These are phyloP conservation scores for Ichneumoninae sp. DNA, from an alignment of 2,888 invertebrate genomes.

Conservation along the genomic window DNA sequence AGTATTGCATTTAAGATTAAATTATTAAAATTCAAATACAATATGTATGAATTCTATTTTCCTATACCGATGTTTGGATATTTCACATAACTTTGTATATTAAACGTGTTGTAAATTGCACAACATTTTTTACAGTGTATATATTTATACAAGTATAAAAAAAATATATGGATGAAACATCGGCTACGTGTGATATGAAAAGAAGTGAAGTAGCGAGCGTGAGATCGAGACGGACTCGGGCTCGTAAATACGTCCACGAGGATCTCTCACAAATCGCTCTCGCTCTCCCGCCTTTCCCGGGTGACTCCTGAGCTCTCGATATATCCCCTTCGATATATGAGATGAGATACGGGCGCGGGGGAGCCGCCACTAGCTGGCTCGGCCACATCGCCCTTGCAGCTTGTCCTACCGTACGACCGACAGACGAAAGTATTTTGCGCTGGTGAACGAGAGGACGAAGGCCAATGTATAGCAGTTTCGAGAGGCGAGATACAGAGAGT, in stretches of 20 bases:
- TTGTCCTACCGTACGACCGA: conserved; percentile 49
- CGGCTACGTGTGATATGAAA: conserved; percentile 65
- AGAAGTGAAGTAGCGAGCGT: conserved; percentile 65
- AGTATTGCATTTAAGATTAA: too few relatives aligned
- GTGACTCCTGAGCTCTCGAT: conserved; percentile 58
- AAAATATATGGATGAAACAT: conserved; percentile 37
- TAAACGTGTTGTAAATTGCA: too few relatives aligned
- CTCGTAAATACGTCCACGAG: conserved; percentile 80
- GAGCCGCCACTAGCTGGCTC: conserved; percentile 44
- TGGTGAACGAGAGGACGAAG: conserved; percentile 57
- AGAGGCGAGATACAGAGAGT: conserved; percentile 50
- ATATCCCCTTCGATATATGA: conserved; percentile 73
- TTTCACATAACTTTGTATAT: too few relatives aligned
- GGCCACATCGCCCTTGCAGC: conserved; percentile 17
- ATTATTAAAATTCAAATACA: too few relatives aligned
- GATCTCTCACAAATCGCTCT: conserved; percentile 80
- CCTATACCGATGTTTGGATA: too few relatives aligned
- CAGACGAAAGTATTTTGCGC: conserved; percentile 62
- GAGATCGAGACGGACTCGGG: conserved; percentile 71
- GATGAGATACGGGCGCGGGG: conserved; percentile 71
- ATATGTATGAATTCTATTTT: neutral
- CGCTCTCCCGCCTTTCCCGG: conserved; percentile 61
- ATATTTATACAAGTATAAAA: neutral
- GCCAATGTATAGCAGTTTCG: conserved; percentile 54
- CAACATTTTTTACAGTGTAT: neutral